Base-by-base conservation (phyloP, 2,113 vertebrate genomes). In the Passer montanus region DNA sequence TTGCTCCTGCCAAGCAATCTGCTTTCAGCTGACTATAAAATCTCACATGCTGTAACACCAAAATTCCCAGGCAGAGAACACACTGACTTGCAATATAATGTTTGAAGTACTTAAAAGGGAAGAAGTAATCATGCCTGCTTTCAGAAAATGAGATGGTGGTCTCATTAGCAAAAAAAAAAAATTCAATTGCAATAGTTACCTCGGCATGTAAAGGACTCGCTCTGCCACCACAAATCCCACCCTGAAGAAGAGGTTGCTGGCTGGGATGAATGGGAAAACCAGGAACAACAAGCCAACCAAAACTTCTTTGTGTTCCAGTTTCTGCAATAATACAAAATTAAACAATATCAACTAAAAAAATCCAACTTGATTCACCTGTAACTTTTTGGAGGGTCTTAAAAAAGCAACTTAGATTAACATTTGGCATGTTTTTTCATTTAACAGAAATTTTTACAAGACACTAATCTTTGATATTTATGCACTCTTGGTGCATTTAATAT, bases 211-310 rank as follows among this genome's bases (percentile, higher is more conserved):
- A 94, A 99, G 99, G 86, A 99, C 98, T 96, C 99, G 98, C 96
- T 99, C 99, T 7, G 99, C 99, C 97, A 99, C 99, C 87, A 99
- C 99, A 96, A 99, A 99, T 84, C 99, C 99, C 98, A 99, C 99
- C 92, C 98, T 98, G 98, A 99, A 99, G 98, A 99, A 99, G 78
- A 99, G 98, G 97, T 99, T 99, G 97, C 98, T 99, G 97, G 99
- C 99, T 60, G 99, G 99, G 93, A 99, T 98, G 98, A 99, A 99
- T 84, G 99, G 99, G 96, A 99, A 99, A 90, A 99, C 97, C 95
- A 99, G 98, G 97, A 99, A 99, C 96, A 99, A 96, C 78, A 99
- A 80, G 77, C 99, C 99, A 90, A 99, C 98, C 94, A 99, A 93
- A 81, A 99, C 97, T 96, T 99, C 99, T 97, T 98, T 98, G 87